Conservation (phyloP, 2,888 invertebrate genomes). For the Zygogramma bicolorata region DNA sequence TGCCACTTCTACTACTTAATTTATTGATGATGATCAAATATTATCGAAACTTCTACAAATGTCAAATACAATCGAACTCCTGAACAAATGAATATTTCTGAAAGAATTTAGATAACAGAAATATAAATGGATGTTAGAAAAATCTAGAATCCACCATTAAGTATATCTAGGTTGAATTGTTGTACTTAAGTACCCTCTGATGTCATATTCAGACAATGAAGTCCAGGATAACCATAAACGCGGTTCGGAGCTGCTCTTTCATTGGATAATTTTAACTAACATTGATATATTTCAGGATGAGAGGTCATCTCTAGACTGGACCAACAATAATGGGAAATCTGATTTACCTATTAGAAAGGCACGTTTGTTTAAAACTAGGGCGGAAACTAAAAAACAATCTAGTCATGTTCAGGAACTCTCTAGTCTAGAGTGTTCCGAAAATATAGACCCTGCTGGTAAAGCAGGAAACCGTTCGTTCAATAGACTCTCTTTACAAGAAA, state of each 20-base stretch:
- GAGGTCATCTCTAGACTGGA: conserved; percentile 64
- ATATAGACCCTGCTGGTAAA: conserved; percentile 49
- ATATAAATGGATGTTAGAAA: no score
- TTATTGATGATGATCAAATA: no score
- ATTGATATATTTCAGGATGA: conserved; percentile 40
- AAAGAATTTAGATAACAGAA: no score
- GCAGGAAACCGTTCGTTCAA: conserved; percentile 52
- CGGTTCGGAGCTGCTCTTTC: background rate
- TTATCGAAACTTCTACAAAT: no score
- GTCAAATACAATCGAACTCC: no score
- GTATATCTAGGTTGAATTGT: no score
- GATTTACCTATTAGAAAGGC: conserved; percentile 69
- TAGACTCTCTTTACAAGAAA: conserved; percentile 61
- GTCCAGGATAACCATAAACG: no score
- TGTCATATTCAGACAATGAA: background rate
- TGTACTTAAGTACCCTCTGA: background rate
- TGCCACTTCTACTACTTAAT: no score
- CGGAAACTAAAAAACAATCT: conserved; percentile 72
- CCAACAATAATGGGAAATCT: conserved; percentile 40
- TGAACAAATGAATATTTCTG: no score
- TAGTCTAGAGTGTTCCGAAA: conserved; percentile 61
- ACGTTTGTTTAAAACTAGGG: conserved; percentile 81
- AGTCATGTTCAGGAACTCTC: conserved; percentile 56
- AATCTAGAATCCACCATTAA: no score
- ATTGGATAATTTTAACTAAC: background rate